Conservation (phyloP, 1,140 invertebrate genomes). For the Solenopsis invicta region DNA sequence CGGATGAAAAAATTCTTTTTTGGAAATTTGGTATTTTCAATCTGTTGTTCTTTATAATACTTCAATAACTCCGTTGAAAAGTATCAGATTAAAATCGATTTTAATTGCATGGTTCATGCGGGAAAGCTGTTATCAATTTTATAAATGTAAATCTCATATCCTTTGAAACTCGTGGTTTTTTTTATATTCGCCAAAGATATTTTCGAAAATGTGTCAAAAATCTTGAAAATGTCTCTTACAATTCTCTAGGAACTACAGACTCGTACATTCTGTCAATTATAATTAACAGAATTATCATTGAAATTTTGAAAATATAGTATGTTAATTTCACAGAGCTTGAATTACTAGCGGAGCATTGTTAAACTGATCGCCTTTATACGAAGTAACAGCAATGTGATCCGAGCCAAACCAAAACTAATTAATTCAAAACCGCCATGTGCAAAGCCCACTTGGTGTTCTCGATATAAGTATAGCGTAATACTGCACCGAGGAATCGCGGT, state of each 20-base stretch:
- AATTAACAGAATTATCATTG: no score
- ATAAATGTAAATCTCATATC: not conserved
- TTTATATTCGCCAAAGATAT: not conserved
- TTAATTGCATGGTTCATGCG: not conserved
- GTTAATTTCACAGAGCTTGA: not conserved
- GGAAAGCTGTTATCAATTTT: not conserved
- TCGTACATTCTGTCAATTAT: not conserved
- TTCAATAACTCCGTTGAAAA: not conserved
- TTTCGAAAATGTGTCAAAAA: not conserved
- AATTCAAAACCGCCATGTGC: constrained; percentile 57
- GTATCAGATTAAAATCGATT: not conserved
- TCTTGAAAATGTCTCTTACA: not conserved
- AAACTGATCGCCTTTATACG: constrained; percentile 35
- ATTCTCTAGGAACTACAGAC: no score
- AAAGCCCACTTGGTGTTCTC: constrained; percentile 50
- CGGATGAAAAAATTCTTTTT: not conserved
- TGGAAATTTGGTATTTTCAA: not conserved
- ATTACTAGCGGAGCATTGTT: not conserved
- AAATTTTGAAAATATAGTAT: not conserved
- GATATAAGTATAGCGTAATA: constrained; percentile 55
- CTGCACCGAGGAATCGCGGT: constrained; percentile 41
- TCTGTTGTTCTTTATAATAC: not conserved
- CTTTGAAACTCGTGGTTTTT: not conserved
- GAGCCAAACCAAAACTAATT: constrained; percentile 56
- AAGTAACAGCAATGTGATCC: constrained; percentile 40